These are phyloP conservation scores for Clepsis dumicolana DNA, from an alignment of 2,888 invertebrate species.

Conservation along the genomic window DNA sequence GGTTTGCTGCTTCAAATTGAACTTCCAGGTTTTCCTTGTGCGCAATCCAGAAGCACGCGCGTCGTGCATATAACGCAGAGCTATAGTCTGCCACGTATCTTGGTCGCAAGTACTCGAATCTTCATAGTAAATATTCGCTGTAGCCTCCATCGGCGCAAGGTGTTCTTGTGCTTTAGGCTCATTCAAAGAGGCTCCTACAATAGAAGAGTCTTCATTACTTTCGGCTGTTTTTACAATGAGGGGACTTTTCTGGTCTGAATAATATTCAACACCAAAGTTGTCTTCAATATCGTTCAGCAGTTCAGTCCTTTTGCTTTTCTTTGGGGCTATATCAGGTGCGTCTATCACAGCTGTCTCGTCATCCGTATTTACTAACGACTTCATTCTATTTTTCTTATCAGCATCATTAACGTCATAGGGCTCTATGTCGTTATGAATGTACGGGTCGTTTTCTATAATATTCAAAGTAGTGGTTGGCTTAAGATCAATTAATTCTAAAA, in stretches of 20 bases:
- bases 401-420: background rate
- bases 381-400: background rate
- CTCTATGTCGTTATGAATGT: background rate
- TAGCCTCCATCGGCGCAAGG: background rate
- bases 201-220: background rate
- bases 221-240: background rate
- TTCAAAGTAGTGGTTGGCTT: background rate
- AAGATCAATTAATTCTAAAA: conserved; percentile 4
- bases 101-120: background rate
- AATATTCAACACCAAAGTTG: background rate
- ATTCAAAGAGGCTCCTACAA: background rate
- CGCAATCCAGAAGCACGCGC: background rate
- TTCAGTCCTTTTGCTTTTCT: background rate
- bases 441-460: background rate
- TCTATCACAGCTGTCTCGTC: background rate
- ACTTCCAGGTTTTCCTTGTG: background rate
- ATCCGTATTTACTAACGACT: background rate
- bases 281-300: background rate
- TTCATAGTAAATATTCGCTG: conserved; percentile 1
- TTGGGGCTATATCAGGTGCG: background rate
- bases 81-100: conserved; percentile 1
- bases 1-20: background rate
- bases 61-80: background rate
- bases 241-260: background rate
- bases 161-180: background rate